Percentiles rank a stretch among this genome's conserved stretches.
phyloP scores from a whole-genome alignment of 2,888 invertebrate genomes.

The Xiphydria camelus region DNA sequence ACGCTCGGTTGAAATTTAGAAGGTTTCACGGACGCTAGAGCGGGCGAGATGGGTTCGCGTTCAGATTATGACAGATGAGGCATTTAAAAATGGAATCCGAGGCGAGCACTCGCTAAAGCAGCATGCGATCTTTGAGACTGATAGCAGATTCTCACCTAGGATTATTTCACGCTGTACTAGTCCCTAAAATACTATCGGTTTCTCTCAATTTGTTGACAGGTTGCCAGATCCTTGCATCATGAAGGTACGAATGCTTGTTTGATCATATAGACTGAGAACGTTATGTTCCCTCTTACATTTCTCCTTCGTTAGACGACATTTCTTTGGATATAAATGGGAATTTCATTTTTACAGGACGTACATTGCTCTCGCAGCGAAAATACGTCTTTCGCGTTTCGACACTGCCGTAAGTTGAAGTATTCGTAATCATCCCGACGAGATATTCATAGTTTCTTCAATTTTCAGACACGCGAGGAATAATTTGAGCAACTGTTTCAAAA shows the following conservation, averaged over 20 bases:
- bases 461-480: conserved; percentile 31
- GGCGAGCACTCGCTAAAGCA: too few species aligned
- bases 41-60: too few species aligned
- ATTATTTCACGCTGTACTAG: background rate
- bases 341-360: conserved; percentile 39
- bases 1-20: too few species aligned
- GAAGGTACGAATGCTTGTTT: conserved; percentile 33
- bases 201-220: conserved; percentile 36
- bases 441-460: conserved; percentile 3
- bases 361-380: conserved; percentile 41
- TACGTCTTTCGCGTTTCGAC: conserved; percentile 29
- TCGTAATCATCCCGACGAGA: background rate
- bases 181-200: background rate
- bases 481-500: conserved; percentile 38
- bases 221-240: conserved; percentile 39
- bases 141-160: too few species aligned
- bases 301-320: too few species aligned
- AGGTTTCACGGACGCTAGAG: too few species aligned
- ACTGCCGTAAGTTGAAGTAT: conserved; percentile 37
- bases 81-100: too few species aligned
- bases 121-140: too few species aligned
- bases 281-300: conserved; percentile 30
- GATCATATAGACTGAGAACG: conserved; percentile 19
- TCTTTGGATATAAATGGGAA: too few species aligned
- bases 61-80: too few species aligned